These are phyloP conservation scores for Neodiprion virginianus DNA, from an alignment of 1,140 invertebrate species.

Conservation along the genomic window DNA sequence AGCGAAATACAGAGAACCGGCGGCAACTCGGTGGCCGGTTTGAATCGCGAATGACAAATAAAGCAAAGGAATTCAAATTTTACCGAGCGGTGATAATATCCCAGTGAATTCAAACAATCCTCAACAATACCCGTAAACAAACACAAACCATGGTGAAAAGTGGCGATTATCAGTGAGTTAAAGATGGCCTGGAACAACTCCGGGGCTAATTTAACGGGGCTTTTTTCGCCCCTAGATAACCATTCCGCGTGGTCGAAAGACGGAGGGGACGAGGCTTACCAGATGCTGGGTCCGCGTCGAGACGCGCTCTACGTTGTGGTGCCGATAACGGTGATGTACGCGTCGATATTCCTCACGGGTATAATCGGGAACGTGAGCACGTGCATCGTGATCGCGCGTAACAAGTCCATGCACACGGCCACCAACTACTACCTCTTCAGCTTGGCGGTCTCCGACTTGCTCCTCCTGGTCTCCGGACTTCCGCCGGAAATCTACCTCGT, in stretches of 20 bases:
- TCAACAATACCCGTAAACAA: not conserved
- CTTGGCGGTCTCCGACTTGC: slow-evolving; percentile 85
- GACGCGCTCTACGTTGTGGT: slow-evolving; percentile 66
- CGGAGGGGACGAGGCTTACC: not conserved
- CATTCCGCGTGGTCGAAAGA: not conserved
- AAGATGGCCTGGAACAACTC: not conserved
- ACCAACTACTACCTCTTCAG: slow-evolving; percentile 89
- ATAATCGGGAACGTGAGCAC: slow-evolving; percentile 85
- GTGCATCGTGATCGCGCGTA: slow-evolving; percentile 83
- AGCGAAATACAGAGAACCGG: not conserved
- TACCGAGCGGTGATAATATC: not conserved
- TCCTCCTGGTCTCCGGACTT: slow-evolving; percentile 78
- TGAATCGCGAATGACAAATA: not conserved
- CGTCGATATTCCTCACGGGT: slow-evolving; percentile 80
- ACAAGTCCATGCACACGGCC: slow-evolving; percentile 83
- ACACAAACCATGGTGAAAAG: not conserved
- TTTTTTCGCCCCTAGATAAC: not conserved
- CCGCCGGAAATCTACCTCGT: slow-evolving; percentile 81
- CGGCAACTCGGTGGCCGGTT: too few species aligned
- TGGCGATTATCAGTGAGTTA: not conserved
- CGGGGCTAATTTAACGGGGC: not conserved
- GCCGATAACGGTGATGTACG: slow-evolving; percentile 75
- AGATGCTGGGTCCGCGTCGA: slow-evolving; percentile 36
- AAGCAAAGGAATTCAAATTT: not conserved
- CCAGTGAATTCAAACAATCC: not conserved